These are phyloP conservation scores for Chionis minor DNA, from an alignment of 2,113 vertebrate genomes.

Conservation along the genomic window DNA sequence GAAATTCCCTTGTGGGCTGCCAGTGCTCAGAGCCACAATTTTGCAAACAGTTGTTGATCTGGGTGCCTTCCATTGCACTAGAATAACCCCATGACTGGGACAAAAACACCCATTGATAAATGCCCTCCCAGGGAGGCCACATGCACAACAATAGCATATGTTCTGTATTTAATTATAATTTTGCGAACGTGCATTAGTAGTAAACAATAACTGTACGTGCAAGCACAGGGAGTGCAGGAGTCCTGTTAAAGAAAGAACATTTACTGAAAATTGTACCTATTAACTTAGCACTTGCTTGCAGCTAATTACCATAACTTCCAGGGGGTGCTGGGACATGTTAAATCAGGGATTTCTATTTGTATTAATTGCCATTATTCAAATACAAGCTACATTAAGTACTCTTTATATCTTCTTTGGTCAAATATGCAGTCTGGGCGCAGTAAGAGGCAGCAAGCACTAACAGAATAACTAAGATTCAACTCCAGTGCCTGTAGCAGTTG, in stretches of 20 bases:
- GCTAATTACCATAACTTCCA: not conserved
- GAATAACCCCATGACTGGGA: constrained; percentile 5
- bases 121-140: not conserved
- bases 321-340: not conserved
- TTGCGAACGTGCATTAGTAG: not conserved
- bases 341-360: not conserved
- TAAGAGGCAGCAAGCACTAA: not conserved
- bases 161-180: constrained; percentile 15
- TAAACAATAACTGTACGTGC: not conserved
- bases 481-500: not conserved
- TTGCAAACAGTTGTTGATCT: constrained; percentile 48
- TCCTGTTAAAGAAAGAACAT: not conserved
- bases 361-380: not conserved
- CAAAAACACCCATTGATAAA: constrained; percentile 33
- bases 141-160: not conserved
- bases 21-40: constrained; percentile 7
- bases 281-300: not conserved
- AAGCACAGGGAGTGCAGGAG: not conserved
- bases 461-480: not conserved
- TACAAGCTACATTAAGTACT: not conserved
- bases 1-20: constrained; percentile 18
- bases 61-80: not conserved
- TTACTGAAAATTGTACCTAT: not conserved
- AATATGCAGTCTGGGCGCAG: not conserved
- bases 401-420: not conserved